A percentile compares a stretch with the other conserved stretches of the same genome.
Conservation (phyloP, 2,113 vertebrate species). For the Poecilia latipinna region DNA sequence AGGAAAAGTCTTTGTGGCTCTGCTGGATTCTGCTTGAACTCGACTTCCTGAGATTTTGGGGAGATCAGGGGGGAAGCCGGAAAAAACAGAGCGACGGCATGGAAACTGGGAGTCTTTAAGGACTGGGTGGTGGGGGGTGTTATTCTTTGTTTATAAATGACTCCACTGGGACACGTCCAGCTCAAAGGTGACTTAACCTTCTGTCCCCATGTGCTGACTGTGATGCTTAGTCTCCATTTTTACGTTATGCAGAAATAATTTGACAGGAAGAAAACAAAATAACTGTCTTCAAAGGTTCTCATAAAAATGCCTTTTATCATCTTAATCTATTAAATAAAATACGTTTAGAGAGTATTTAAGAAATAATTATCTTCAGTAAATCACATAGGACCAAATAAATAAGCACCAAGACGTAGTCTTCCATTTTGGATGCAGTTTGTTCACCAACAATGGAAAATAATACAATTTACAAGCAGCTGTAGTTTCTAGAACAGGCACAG, state of each 20-base stretch:
- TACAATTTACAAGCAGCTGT: too few relatives aligned
- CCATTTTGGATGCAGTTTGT: too few relatives aligned
- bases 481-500: too few relatives aligned
- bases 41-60: conserved; percentile 18
- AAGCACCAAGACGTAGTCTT: too few relatives aligned
- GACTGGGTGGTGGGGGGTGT: conserved; percentile 5
- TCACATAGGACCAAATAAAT: too few relatives aligned
- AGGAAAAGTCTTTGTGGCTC: conserved; percentile 54
- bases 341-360: too few relatives aligned
- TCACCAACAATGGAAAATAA: too few relatives aligned
- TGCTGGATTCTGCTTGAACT: conserved; percentile 38
- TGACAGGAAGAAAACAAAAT: background rate
- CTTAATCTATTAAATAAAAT: too few relatives aligned
- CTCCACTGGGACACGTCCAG: conserved; percentile 8
- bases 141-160: conserved; percentile 38
- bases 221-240: background rate
- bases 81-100: conserved; percentile 49
- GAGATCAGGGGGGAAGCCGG: conserved; percentile 20
- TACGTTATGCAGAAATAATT: background rate
- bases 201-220: too few relatives aligned
- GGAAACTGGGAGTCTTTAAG: conserved; percentile 65
- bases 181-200: background rate
- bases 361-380: too few relatives aligned
- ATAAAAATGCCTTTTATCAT: too few relatives aligned
- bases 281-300: too few relatives aligned